Percentiles rank a stretch among this genome's conserved stretches.
These are phyloP conservation scores for Drosophila watanabei DNA, from an alignment of 1,140 invertebrate genomes.

Conservation along the genomic window DNA sequence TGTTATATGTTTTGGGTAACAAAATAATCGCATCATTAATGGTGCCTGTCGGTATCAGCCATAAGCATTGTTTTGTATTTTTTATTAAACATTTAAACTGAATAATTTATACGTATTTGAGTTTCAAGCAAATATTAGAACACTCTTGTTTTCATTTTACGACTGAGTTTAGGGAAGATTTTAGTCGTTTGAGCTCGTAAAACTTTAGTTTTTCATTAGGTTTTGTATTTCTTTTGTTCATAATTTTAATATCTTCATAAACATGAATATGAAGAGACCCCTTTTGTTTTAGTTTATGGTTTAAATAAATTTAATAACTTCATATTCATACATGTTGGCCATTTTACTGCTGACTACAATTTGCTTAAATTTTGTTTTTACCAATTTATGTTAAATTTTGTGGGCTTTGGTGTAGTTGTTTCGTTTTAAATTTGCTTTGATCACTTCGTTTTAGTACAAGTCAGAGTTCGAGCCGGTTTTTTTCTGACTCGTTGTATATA, in stretches of 20 bases:
- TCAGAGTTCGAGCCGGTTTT: slow-evolving; percentile 53
- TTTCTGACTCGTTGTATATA: slow-evolving; percentile 28
- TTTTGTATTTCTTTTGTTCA: neutral
- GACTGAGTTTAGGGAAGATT: neutral
- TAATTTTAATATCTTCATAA: slow-evolving; percentile 1
- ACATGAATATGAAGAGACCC: neutral
- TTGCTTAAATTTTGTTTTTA: slow-evolving; percentile 24
- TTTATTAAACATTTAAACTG: neutral
- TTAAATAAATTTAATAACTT: slow-evolving; percentile 17
- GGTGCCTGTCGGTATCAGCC: slow-evolving; percentile 27
- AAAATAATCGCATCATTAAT: slow-evolving; percentile 22
- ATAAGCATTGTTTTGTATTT: neutral
- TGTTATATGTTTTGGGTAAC: slow-evolving; percentile 29
- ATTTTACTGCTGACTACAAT: slow-evolving; percentile 12
- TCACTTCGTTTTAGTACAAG: slow-evolving; percentile 61
- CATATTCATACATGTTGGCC: neutral
- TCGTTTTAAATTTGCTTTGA: slow-evolving; percentile 45
- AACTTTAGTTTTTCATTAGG: neutral
- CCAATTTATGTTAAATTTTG: slow-evolving; percentile 38
- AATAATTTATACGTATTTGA: neutral
- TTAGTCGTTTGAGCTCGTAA: neutral
- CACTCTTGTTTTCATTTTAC: neutral
- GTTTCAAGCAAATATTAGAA: neutral
- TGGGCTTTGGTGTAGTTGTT: slow-evolving; percentile 63
- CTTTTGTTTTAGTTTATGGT: neutral